Base-by-base conservation (phyloP, 35 echinoderm and acorn worm genomes). In the Apostichopus californicus region DNA sequence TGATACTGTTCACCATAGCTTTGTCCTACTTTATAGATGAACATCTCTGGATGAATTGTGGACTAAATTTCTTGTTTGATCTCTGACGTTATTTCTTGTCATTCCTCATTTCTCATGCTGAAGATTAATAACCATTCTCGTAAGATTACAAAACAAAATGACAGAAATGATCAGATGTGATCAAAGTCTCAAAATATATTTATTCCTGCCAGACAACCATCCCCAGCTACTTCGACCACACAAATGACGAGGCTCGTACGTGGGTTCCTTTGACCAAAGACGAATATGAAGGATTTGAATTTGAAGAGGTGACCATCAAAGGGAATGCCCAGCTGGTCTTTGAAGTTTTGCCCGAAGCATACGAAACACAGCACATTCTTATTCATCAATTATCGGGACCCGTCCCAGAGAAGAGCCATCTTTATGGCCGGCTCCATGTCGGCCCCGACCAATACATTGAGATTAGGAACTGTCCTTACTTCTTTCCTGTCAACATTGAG, bases 271-370 rank as follows among this genome's bases (percentile, higher is more conserved):
- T 64, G 15, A 55, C 18, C 63, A 46, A 54, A 11, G 12, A 64
- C 14, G 54, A 15, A 60, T 46, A 46, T 46, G 34, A 46, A 46
- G 56, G 34, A 8, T 55, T 93, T 24, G 58, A 89, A 59, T 92
- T 95, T 89, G 94, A 95, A 66, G 87, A 95, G 73, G 68, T 98
- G 14, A 77, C 57, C 1, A 63, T 98, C 5, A 77, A 15, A 22
- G 96, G 96, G 15, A 88, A 80, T 17, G 96, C 94, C 52, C 96
- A 98, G 65, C 89, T 98, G n/a, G 93, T 80, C 8, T 93, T 98
- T 79, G 96, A 95, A 89, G 58, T 75, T 68, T 59, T 24, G 28
- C n/a, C 22, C 1, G 68, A 77, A 17, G 17, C 60, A 28, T 12
- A 61, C 3, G 80, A 54, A 13, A n/a, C 61, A 14, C 65, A 82